phyloP scores from a whole-genome alignment of 2,888 invertebrate species.

The Mongoloraphidia duomilia region DNA sequence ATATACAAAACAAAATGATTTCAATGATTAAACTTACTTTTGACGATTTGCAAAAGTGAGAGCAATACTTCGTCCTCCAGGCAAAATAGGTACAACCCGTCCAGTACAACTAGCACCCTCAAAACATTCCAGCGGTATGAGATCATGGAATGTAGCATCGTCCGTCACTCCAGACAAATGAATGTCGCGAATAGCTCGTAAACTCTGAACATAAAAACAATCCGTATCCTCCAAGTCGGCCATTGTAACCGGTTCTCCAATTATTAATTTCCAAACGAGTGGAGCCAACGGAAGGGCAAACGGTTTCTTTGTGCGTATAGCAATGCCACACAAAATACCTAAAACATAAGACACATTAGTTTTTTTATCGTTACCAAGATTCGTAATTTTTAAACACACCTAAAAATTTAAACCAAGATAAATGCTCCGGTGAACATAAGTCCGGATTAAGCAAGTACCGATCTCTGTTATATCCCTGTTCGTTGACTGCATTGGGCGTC shows the following conservation, averaged over 20 bases:
- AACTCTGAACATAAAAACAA: conserved; percentile 39
- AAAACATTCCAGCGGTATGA: conserved; percentile 45
- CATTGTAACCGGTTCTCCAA: conserved; percentile 39
- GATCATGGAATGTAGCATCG: conserved; percentile 39
- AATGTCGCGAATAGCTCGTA: conserved; percentile 43
- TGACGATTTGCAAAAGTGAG: conserved; percentile 41
- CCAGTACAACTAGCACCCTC: conserved; percentile 47
- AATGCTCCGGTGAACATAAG: conserved; percentile 34
- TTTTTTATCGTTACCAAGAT: too few relatives aligned
- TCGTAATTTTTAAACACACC: conserved; percentile 24
- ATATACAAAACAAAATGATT: too few relatives aligned
- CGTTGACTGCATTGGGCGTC: conserved; percentile 45
- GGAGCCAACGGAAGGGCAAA: conserved; percentile 46
- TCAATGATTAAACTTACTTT: conserved; percentile 32
- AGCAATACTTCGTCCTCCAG: conserved; percentile 43
- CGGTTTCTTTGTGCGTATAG: conserved; percentile 50
- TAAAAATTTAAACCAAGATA: conserved; percentile 45
- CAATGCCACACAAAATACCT: conserved; percentile 47
- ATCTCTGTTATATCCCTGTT: conserved; percentile 46
- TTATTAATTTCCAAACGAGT: conserved; percentile 45
- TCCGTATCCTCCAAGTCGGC: conserved; percentile 48
- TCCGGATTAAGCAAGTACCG: conserved; percentile 45
- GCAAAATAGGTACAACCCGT: conserved; percentile 40
- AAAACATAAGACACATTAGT: conserved; percentile 8
- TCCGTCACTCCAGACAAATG: conserved; percentile 43